Evolutionary conservation across 1,140 invertebrate genomes (phyloP), one percentile per base, ranked within the genome.

Genomic region (Drosophila arawakana): DNA sequence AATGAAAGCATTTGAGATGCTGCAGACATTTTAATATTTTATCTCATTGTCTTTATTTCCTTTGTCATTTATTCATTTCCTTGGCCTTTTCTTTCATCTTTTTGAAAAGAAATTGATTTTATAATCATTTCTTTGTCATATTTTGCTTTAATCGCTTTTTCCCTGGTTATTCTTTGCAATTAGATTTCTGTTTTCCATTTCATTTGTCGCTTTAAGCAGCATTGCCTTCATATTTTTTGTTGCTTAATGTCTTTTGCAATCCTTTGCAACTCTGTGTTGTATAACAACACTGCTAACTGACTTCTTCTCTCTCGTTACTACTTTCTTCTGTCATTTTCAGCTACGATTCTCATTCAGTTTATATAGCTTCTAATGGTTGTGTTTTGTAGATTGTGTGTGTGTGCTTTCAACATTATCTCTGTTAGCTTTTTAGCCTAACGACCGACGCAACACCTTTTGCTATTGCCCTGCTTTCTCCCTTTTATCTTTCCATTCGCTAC

Each of bases 371-470:
- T 84, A 76, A 81, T 81, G 58, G 50, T 54, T 63, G 52, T 61
- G 44, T 50, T 77, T 77, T 34, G 55, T 63, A 59, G 62, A 58
- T 60, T 58, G 41, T 58, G 6, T 30, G 25, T 46, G 21, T 65
- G 49, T 54, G 41, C 52, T 21, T 54, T 55, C 30, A 72, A 63
- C 84, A 80, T 86, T 83, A 86, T 80, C 77, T 88, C 44, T 65
- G 73, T 89, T 88, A 30, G 84, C 83, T 88, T 88, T 80, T 89
- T 88, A 83, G 83, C 84, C 83, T 89, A 88, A 89, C 84, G 83
- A 88, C 80, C 82, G 54, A 47, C 58, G 67, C 70, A 81, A 81
- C 76, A 89, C 76, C 73, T 78, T 72, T 70, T 43, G 52, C 71
- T 52, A 25, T 41, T 41, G 0, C 54, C 18, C 54, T 43, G 9